Percentiles rank a stretch among this genome's conserved stretches.
Evolutionary conservation across 2,113 vertebrate species (phyloP).

Genomic region (Notiomystis cincta): DNA sequence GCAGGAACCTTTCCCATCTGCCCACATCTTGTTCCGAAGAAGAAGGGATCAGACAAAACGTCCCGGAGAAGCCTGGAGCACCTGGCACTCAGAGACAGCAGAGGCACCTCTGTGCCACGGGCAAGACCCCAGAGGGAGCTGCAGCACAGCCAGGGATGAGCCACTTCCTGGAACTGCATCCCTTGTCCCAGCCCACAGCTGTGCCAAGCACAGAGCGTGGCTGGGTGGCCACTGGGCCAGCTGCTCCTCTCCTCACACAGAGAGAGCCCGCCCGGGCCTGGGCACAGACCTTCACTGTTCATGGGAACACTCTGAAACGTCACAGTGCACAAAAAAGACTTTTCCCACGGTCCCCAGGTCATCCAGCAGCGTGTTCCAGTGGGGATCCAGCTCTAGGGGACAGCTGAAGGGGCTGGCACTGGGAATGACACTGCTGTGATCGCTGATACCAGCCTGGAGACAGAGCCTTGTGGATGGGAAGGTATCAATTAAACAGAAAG

Average conservation of each 20-base stretch:
- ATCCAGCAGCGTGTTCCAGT: background rate
- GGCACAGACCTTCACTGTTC: slow-evolving; percentile 2
- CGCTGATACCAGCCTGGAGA: background rate
- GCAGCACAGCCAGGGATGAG: background rate
- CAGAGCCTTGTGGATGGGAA: rapidly evolving
- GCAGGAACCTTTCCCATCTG: background rate
- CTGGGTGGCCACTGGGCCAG: background rate
- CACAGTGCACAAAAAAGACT: rapidly evolving
- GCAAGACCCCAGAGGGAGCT: background rate
- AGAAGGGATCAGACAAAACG: background rate
- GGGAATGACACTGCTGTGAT: background rate
- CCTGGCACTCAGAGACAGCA: rapidly evolving
- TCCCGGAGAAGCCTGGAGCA: background rate
- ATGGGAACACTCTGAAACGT: background rate
- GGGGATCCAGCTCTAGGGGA: background rate
- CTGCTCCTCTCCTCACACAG: background rate
- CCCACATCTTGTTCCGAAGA: background rate
- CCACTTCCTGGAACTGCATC: background rate
- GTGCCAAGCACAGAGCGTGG: background rate
- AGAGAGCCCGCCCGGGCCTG: background rate
- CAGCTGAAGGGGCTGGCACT: background rate
- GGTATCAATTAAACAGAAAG: background rate
- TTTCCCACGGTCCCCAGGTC: background rate
- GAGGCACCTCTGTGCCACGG: background rate
- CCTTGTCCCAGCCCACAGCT: background rate